A percentile compares a stretch with the other conserved stretches of the same genome.
Conservation (phyloP, 2,888 invertebrate genomes). For the Mesochorus sp. region DNA sequence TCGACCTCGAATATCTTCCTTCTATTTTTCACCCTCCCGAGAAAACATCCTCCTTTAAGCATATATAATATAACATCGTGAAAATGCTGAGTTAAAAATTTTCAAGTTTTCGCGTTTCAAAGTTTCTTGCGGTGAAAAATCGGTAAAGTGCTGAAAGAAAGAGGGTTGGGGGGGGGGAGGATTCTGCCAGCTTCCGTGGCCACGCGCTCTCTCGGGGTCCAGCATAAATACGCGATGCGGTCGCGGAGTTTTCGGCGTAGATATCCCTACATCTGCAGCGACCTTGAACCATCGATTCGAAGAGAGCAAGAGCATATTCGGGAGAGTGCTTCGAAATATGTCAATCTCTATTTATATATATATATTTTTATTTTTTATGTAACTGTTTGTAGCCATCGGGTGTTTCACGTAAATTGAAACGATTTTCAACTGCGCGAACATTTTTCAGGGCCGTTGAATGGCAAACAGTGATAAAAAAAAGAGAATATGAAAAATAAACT, state of each 20-base stretch:
- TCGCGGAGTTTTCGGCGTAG: slow-evolving; percentile 45
- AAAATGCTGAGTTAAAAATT: neutral
- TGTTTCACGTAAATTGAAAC: too few relatives aligned
- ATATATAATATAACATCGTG: neutral
- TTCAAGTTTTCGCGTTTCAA: slow-evolving; percentile 11
- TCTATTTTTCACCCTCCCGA: neutral
- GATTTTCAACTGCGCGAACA: too few relatives aligned
- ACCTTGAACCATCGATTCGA: slow-evolving; percentile 72
- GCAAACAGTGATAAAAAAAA: too few relatives aligned
- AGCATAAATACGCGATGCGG: slow-evolving; percentile 46
- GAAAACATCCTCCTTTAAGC: neutral
- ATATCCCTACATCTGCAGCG: slow-evolving; percentile 67
- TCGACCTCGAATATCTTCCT: slow-evolving; percentile 38
- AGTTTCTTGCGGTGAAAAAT: neutral
- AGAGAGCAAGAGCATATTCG: slow-evolving; percentile 21
- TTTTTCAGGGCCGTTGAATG: too few relatives aligned
- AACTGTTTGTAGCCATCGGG: too few relatives aligned
- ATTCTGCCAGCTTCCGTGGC: neutral
- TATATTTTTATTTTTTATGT: neutral
- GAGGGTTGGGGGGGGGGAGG: neutral
- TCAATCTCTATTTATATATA: slow-evolving; percentile 10
- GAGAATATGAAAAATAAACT: too few relatives aligned
- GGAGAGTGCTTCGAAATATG: slow-evolving; percentile 24
- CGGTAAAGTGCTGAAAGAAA: neutral
- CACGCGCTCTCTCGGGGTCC: slow-evolving; percentile 8